A percentile compares a stretch with the other conserved stretches of the same genome.
These are phyloP conservation scores for Pampusana beccarii DNA, from an alignment of 2,113 vertebrate species.

Conservation along the genomic window DNA sequence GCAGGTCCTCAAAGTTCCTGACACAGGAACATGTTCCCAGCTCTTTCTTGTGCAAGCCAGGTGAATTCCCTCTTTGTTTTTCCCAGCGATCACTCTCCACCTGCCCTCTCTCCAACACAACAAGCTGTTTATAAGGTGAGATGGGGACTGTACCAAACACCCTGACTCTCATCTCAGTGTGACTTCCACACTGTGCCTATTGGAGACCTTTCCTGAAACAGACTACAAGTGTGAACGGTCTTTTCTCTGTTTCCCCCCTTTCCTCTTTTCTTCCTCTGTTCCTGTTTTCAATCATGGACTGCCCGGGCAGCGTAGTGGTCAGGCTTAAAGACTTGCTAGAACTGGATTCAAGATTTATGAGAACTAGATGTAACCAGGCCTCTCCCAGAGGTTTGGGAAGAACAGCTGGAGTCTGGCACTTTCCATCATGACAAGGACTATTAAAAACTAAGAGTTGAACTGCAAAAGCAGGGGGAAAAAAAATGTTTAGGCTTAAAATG, in stretches of 20 bases:
- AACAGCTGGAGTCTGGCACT: slow-evolving; percentile 82
- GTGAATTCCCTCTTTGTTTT: not conserved
- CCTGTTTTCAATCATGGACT: slow-evolving; percentile 77
- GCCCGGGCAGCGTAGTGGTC: slow-evolving; percentile 71
- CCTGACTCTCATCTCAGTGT: not conserved
- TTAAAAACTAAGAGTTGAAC: slow-evolving; percentile 73
- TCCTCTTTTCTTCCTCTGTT: slow-evolving; percentile 38
- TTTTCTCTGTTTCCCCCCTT: not conserved
- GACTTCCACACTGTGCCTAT: not conserved
- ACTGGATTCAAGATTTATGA: slow-evolving; percentile 80
- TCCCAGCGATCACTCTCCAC: not conserved
- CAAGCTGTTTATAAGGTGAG: not conserved
- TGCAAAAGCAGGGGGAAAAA: not conserved
- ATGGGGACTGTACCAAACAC: not conserved
- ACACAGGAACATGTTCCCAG: not conserved
- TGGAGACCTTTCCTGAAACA: not conserved
- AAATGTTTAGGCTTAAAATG: slow-evolving; percentile 59
- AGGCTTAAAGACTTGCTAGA: slow-evolving; percentile 77
- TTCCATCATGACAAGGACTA: slow-evolving; percentile 75
- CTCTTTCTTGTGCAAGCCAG: not conserved
- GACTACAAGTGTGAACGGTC: not conserved
- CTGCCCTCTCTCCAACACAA: not conserved
- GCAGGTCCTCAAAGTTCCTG: not conserved
- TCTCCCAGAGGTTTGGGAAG: slow-evolving; percentile 80
- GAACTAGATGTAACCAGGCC: slow-evolving; percentile 79